Percentiles rank a stretch among this genome's conserved stretches.
Evolutionary conservation across 1,140 invertebrate species (phyloP).

Genomic region (Drosophila rhopaloa): DNA sequence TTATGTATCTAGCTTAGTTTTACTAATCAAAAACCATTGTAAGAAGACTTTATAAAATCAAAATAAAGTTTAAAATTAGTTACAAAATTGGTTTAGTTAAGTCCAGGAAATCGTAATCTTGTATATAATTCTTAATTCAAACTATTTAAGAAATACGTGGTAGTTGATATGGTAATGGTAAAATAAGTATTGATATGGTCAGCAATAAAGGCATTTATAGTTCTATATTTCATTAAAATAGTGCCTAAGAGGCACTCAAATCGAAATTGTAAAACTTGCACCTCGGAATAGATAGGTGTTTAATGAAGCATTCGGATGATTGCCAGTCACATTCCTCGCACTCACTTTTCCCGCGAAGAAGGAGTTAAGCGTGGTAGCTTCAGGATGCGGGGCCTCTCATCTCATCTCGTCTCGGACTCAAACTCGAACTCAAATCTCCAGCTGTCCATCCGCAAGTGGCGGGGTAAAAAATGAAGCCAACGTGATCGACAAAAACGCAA

Average conservation of each 20-base stretch:
- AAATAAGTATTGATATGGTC: too few species aligned
- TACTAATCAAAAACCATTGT: too few species aligned
- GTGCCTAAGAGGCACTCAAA: neutral
- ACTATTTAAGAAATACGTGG: too few species aligned
- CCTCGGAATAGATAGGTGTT: neutral
- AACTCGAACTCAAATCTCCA: constrained; percentile 25
- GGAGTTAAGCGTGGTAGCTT: neutral
- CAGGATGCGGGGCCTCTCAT: constrained; percentile 9
- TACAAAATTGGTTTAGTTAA: too few species aligned
- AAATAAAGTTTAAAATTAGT: too few species aligned
- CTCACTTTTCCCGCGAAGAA: neutral
- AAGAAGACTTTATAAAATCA: too few species aligned
- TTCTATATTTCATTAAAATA: neutral
- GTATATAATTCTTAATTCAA: too few species aligned
- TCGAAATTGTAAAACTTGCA: neutral
- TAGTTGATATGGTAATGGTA: too few species aligned
- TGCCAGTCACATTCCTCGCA: neutral
- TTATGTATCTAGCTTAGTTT: too few species aligned
- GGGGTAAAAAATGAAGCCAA: constrained; percentile 68
- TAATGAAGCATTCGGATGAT: neutral
- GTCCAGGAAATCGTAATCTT: too few species aligned
- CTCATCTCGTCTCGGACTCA: neutral
- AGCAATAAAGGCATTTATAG: too few species aligned
- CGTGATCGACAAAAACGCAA: constrained; percentile 66
- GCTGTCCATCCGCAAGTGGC: constrained; percentile 48